Percentiles rank a stretch among this genome's conserved stretches.
phyloP scores from a whole-genome alignment of 2,888 invertebrate species.

The Plagiodera versicolora region DNA sequence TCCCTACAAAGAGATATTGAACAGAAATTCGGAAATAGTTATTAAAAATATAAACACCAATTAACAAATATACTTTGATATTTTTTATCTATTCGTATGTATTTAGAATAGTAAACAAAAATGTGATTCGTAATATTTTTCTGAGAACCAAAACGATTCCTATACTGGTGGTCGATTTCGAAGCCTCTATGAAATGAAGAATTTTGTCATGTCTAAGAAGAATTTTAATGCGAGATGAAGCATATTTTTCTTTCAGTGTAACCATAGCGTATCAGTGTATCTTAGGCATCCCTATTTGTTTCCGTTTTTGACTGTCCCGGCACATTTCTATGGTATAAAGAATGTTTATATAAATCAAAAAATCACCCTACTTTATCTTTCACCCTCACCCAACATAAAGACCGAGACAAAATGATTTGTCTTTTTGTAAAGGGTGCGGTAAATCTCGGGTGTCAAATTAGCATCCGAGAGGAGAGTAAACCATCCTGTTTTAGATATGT shows the following conservation, averaged over 20 bases:
- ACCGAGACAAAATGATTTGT: conserved; percentile 34
- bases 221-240: neutral
- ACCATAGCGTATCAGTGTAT: neutral
- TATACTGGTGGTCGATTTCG: no score
- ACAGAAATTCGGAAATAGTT: no score
- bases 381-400: conserved; percentile 18
- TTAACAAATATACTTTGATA: no score
- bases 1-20: neutral
- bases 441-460: conserved; percentile 35
- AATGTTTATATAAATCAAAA: conserved; percentile 27
- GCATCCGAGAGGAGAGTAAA: conserved; percentile 25
- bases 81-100: no score
- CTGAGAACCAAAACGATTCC: no score
- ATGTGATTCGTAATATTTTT: no score
- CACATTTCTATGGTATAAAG: neutral
- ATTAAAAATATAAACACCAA: no score
- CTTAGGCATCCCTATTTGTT: neutral
- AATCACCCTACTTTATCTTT: conserved; percentile 33
- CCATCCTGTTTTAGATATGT: conserved; percentile 23
- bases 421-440: conserved; percentile 30
- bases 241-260: neutral
- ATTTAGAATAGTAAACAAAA: no score
- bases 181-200: neutral
- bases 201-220: neutral
- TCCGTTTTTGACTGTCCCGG: neutral